Evolutionary conservation across 2,888 invertebrate species (phyloP), one percentile per base, ranked within the genome.

Genomic region (Danaus chrysippus): DNA sequence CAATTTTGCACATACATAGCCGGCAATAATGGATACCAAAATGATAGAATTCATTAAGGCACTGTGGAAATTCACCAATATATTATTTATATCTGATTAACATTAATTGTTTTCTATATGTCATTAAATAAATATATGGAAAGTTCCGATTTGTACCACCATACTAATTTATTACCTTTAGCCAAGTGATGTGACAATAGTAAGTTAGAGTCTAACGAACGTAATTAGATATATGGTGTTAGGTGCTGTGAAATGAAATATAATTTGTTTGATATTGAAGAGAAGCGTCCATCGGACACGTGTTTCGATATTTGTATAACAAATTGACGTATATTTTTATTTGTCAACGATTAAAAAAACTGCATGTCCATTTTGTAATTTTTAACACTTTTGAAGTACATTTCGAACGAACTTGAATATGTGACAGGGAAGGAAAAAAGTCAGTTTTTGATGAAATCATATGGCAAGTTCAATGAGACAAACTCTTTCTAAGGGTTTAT

Each of bases 41-140:
- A 9, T 49, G 17, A 49, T 17, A 49, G 49, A 61, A 64, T 62
- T 44, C 55, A 63, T 61, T 65, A 68, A 69, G 61, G 64, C 64
- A 63, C 49, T 63, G 54, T 72, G 71, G 72, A 71, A 73, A 52
- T 70, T 72, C 71, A 71, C 70, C 42, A 54, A 63, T 68, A 59
- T 54, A 57, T 61, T 59, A 65, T 62, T 59, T 66, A 67, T 67
- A 69, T 63, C 23, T 12, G 56, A 65, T 65, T 61, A 34, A 19
- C n/a, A 46, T 6, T 13, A 13, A 42, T 5, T 58, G 54, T 56
- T 58, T 9, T 52, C 57, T 42, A 9, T 44, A 43, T 41, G 54
- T 58, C 56, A 54, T 58, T 57, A 56, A 60, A 54, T 54, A 62
- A 64, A 63, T 71, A 65, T 70, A 68, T 66, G 69, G 11, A 49